Conservation (phyloP, 1,140 invertebrate species). For the Caenorhabditis briggsae region DNA sequence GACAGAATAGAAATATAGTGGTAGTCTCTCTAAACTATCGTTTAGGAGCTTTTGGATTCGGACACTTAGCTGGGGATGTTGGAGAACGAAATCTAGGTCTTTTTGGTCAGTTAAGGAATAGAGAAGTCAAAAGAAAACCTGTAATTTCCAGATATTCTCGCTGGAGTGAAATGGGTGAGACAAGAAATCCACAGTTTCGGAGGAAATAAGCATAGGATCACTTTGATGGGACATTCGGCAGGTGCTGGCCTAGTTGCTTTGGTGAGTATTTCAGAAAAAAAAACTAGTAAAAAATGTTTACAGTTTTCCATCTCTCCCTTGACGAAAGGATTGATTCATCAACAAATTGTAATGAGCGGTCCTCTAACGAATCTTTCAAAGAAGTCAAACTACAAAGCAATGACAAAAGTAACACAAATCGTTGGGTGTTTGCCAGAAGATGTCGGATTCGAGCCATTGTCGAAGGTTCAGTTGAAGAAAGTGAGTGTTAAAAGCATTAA, state of each 20-base stretch:
- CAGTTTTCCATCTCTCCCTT: conserved; percentile 1
- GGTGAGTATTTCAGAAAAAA: neutral
- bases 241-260: conserved; percentile 87
- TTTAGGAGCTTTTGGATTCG: conserved; percentile 58
- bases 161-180: conserved; percentile 82
- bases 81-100: conserved; percentile 54
- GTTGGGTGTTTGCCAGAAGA: conserved; percentile 2
- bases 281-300: no score
- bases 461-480: neutral
- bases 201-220: conserved; percentile 93
- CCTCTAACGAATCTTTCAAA: neutral
- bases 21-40: conserved; percentile 60
- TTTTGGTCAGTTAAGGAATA: conserved; percentile 8
- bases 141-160: conserved; percentile 54
- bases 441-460: neutral
- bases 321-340: conserved; percentile 4
- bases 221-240: conserved; percentile 89
- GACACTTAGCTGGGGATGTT: neutral
- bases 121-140: neutral
- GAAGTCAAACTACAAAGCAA: conserved; percentile 19
- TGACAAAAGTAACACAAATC: neutral
- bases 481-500: neutral
- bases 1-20: conserved; percentile 51
- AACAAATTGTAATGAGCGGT: conserved; percentile 29
- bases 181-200: conserved; percentile 92